Evolutionary conservation across 2,113 vertebrate species (phyloP), one percentile per base, ranked within the genome.

Genomic region (Pseudorasbora parva): DNA sequence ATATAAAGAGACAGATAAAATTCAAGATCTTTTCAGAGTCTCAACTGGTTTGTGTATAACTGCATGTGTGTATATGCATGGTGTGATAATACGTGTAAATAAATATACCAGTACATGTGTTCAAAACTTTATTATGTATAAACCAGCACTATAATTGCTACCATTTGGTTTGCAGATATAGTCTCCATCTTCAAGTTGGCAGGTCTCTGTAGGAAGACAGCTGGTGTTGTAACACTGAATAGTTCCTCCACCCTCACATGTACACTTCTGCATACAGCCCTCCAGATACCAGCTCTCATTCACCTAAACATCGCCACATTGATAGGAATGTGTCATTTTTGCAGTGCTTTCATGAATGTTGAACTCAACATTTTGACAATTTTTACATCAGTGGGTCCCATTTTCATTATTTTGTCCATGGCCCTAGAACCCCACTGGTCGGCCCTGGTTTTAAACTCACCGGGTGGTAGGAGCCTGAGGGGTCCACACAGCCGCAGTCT

Each of bases 401-500:
- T 23, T 71, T 71, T 25, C 5, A 23, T 25, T 12, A 45, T 71
- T 4, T 23, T 10, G 4, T 12, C 37, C n/a, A 14, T 8, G 11
- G 11, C 10, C 21, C 21, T 21, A 25, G 41, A 43, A 14, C 10
- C 8, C 2, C 37, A 71, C 1, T 2, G 37, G 10, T 45, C 6
- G 0, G 68, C 1, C 5, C 5, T 59, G 0, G 25, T 27, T 51
- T 41, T 19, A 11, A 19, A 90, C 94, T 94, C 73, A 95, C 94
- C 23, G 93, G 93, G 78, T 93, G 92, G 74, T 95, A 94, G 17
- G n/a, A 80, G 59, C 92, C 93, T 2, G 80, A 78, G 25, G 80
- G 8, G 79, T 94, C 92, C 23, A 92, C 87, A 73, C 95, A 95
- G 83, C 93, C 93, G 14, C 94, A 95, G 88, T 94, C 93, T 85